Evolutionary conservation across 2,888 invertebrate species (phyloP).

Genomic region (Tipula confusa): DNA sequence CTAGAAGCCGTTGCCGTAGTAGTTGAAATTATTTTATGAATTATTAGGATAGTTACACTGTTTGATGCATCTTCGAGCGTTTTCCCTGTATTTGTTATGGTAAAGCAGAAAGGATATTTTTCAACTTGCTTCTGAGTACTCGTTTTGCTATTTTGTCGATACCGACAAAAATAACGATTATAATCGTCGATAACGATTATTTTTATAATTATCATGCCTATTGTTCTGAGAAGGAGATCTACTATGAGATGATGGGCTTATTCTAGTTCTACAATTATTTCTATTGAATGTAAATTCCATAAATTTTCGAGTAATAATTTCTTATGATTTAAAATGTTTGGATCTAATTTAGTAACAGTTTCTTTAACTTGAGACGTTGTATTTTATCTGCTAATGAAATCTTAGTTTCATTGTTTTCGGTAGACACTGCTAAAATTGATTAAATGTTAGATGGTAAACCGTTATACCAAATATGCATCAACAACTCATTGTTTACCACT

Average conservation of each 20-base stretch:
- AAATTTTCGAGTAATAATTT: neutral
- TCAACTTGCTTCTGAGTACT: too few relatives aligned
- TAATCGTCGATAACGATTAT: too few relatives aligned
- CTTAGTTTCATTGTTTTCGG: neutral
- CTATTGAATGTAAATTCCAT: neutral
- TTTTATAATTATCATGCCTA: neutral
- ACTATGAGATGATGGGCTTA: neutral
- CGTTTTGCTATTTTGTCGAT: neutral
- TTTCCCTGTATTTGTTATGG: neutral
- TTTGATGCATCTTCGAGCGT: neutral
- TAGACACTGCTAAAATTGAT: neutral
- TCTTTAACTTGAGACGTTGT: neutral
- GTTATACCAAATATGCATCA: neutral
- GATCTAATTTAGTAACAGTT: neutral
- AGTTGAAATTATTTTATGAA: neutral
- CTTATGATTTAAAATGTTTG: neutral
- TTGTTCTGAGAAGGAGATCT: neutral
- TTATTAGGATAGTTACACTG: neutral
- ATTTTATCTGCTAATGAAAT: neutral
- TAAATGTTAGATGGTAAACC: neutral
- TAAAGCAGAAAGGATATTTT: too few relatives aligned
- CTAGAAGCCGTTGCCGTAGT: neutral
- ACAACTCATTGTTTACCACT: neutral
- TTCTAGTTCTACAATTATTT: neutral
- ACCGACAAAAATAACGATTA: neutral